Evolutionary conservation across 2,797 vertebrate genomes (phyloP).

Genomic region (Amblyraja radiata): DNA sequence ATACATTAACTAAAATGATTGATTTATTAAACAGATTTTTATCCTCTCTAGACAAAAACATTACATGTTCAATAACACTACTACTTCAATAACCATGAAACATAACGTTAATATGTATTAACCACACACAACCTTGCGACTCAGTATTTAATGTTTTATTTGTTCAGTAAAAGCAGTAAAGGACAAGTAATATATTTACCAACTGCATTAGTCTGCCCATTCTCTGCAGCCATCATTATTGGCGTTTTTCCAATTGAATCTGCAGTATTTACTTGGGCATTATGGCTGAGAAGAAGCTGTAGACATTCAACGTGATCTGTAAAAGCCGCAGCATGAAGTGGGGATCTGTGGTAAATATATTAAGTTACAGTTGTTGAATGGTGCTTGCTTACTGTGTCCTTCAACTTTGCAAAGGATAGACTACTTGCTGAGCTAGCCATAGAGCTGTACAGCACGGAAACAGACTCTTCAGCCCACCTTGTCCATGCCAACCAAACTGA

Average conservation of each 20-base stretch:
- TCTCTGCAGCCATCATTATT: constrained; percentile 96
- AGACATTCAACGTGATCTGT: constrained; percentile 95
- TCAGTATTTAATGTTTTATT: neutral
- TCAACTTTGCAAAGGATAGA: neutral
- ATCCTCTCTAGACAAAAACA: neutral
- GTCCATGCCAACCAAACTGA: too few relatives aligned
- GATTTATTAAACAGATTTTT: neutral
- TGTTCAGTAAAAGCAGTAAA: neutral
- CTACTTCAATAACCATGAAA: too few relatives aligned
- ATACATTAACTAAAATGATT: neutral
- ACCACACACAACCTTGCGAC: too few relatives aligned
- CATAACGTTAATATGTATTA: too few relatives aligned
- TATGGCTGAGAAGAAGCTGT: constrained; percentile 92
- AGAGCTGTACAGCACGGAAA: too few relatives aligned
- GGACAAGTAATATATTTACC: constrained; percentile 62
- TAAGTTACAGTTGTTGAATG: constrained; percentile 1
- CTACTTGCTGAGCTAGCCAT: neutral
- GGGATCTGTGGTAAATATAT: constrained; percentile 62
- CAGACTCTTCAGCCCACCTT: too few relatives aligned
- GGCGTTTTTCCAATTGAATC: constrained; percentile 85
- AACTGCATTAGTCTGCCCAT: constrained; percentile 90
- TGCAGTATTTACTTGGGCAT: constrained; percentile 82
- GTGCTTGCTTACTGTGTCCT: neutral
- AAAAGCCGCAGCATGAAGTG: constrained; percentile 92
- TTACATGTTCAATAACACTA: neutral